A percentile compares a stretch with the other conserved stretches of the same genome.
These are phyloP conservation scores for Malthinus seriepunctatus DNA, from an alignment of 2,888 invertebrate species.

Conservation along the genomic window DNA sequence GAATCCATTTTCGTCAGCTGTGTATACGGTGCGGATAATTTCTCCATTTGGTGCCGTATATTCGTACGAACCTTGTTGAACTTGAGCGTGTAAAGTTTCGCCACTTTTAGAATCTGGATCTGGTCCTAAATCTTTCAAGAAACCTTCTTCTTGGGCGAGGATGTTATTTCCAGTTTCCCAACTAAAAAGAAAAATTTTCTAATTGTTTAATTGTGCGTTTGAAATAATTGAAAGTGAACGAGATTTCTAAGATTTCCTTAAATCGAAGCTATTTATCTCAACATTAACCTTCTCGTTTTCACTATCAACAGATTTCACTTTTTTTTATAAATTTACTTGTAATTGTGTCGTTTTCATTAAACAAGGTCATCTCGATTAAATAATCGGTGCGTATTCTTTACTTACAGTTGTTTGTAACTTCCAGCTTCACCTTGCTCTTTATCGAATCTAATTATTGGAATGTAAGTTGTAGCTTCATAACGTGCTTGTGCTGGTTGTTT, in stretches of 20 bases:
- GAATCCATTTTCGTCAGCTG: constrained; percentile 83
- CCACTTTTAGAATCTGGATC: constrained; percentile 57
- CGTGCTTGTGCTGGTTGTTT: constrained; percentile 43
- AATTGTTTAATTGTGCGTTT: neutral
- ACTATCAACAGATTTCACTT: neutral
- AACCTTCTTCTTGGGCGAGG: constrained; percentile 77
- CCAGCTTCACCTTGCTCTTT: constrained; percentile 84
- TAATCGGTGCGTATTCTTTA: constrained; percentile 33
- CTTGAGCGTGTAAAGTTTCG: constrained; percentile 69
- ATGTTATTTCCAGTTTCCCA: constrained; percentile 87
- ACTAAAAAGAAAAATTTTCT: constrained; percentile 51
- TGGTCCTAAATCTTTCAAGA: constrained; percentile 64
- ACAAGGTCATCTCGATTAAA: neutral
- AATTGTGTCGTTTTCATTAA: too few relatives aligned
- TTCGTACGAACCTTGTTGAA: constrained; percentile 77
- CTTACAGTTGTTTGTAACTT: constrained; percentile 79
- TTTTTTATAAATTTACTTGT: too few relatives aligned
- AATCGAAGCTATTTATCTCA: neutral
- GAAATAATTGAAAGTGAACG: too few relatives aligned
- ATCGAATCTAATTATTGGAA: constrained; percentile 80
- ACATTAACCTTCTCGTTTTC: neutral
- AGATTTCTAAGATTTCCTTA: too few relatives aligned
- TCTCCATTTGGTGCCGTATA: constrained; percentile 82
- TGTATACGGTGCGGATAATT: constrained; percentile 74
- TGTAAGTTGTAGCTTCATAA: constrained; percentile 70